Evolutionary conservation across 2,797 vertebrate genomes (phyloP), one percentile per base, ranked within the genome.

Genomic region (Graptemys geographica): DNA sequence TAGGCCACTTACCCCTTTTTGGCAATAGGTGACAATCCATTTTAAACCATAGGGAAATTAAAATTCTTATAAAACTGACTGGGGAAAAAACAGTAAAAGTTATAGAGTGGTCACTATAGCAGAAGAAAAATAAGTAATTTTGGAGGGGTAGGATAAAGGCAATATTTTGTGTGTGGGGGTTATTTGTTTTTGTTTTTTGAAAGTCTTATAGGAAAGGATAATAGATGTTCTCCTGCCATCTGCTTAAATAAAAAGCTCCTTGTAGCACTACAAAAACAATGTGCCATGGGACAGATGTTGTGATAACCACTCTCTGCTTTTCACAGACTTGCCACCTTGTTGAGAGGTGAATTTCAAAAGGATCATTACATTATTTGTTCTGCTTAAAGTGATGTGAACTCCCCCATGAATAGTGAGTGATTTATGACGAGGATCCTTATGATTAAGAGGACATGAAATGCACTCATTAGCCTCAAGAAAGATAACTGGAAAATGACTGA

Each of bases 221-320:
- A 7, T 41, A 89, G 79, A 27, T 87, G 25, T 69, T 94, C 2
- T 86, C 25, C n/a, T 84, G 28, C 80, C 56, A n/a, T 10, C 69
- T 44, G 2, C 59, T 82, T 51, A 59, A 88, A 62, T 52, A 83
- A 85, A n/a, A 86, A 44, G 86, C 51, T 86, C 47, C 94, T 90
- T 92, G 72, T 86, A 51, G n/a, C n/a, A 33, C 81, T 57, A 93
- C 53, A 90, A 89, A 93, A 89, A 62, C 51, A 93, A 95, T 95
- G 90, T 89, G 33, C 89, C 83, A 10, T 28, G n/a, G 81, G 88
- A 41, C 76, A 92, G 25, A 16, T 4, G 74, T 31, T 28, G 27
- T 76, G 37, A 78, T 92, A 95, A 44, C 2, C 28, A 27, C 57
- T 37, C 84, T 69, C 47, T 89, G 47, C 49, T 81, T 85, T 5